A percentile compares a stretch with the other conserved stretches of the same genome.
phyloP scores from a whole-genome alignment of 2,797 vertebrate species.

The Peromyscus melanophrys region DNA sequence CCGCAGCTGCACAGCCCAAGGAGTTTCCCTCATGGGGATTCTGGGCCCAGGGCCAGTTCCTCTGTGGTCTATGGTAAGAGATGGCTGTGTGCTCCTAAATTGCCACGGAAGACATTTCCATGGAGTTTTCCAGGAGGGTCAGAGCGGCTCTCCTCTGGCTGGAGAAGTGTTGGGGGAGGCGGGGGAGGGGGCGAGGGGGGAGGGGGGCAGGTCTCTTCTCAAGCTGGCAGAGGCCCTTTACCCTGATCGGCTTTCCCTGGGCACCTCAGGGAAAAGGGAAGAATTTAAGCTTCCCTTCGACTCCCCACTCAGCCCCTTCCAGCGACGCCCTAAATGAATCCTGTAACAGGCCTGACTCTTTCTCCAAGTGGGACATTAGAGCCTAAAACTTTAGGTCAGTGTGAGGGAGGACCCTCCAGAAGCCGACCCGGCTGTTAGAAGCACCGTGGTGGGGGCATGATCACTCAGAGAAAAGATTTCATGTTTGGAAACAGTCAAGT shows the following conservation, averaged over 20 bases:
- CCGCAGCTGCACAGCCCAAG: neutral
- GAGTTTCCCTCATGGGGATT: neutral
- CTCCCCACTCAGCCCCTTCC: neutral
- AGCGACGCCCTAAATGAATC: neutral
- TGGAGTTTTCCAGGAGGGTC: constrained; percentile 13
- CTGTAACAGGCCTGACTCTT: neutral
- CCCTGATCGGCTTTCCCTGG: neutral
- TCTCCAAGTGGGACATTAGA: neutral
- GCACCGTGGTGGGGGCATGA: neutral
- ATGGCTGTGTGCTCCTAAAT: neutral
- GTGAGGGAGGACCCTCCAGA: neutral
- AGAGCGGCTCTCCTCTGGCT: neutral
- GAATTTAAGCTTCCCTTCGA: neutral
- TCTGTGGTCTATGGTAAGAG: constrained; percentile 64
- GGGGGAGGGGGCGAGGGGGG: no score
- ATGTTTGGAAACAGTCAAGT: neutral
- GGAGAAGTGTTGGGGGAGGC: neutral
- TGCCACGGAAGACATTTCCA: constrained; percentile 19
- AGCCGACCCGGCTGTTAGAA: neutral
- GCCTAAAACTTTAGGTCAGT: neutral
- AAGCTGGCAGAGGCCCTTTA: neutral
- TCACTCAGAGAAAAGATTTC: neutral
- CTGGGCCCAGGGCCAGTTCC: neutral
- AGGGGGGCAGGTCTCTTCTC: neutral
- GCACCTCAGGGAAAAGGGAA: neutral